Base-by-base conservation (phyloP, 2,888 invertebrate genomes). In the Adineta ricciae region DNA sequence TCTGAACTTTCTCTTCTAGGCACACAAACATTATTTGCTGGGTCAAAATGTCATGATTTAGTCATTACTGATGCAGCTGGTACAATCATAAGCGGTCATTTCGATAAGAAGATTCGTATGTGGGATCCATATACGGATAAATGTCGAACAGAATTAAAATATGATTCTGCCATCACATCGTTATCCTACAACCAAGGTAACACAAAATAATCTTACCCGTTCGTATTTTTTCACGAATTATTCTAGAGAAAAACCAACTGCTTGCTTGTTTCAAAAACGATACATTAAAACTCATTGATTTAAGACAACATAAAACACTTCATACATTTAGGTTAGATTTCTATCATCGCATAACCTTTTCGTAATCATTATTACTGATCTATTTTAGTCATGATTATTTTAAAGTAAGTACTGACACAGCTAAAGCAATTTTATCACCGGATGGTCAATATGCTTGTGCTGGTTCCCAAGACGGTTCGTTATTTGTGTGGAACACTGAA, bases 21-120 rank as follows among this genome's bases (percentile, higher is more conserved):
- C 88, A 88, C 89, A 54, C 90, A 89, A 86, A 91, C 91, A 36
- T 89, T 90, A 86, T 90, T 90, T 88, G 96, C 96, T 86, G 97
- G 96, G 73, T 97, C 97, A 56, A 96, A 95, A 89, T 97, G 97
- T 91, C 96, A 97, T 91, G 98, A 98, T 92, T 92, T 98, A 87
- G 96, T 97, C 87, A 95, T 95, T 87, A 83, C 86, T 5, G 87
- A 88, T 83, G 88, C 89, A 84, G 88, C 88, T 19, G 78, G 78
- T n/a, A 94, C 95, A 84, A 95, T 98, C 88, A 95, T 98, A 88
- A 97, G 97, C 88, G 97, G 97, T 41, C 99, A 99, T 92, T 97
- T 95, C 91, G 99, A 99, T 92, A 97, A 96, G 91, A 94, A 94
- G 89, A 94, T 99, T 88, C 93, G 97, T 84, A 91, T 99, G 91